Evolutionary conservation across 1,140 invertebrate species (phyloP).

Genomic region (Papilio machaon): DNA sequence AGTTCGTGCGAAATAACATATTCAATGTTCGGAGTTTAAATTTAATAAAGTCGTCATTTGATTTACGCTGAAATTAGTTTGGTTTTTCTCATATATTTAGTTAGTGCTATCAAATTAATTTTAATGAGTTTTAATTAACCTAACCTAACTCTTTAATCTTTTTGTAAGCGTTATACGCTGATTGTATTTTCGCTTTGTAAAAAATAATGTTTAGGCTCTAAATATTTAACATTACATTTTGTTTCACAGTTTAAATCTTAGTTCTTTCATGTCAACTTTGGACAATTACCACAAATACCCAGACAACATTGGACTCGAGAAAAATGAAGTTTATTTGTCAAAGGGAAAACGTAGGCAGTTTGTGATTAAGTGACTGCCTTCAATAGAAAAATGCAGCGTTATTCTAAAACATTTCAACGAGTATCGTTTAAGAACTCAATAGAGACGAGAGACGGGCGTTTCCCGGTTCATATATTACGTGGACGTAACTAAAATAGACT

Average conservation of each 20-base stretch:
- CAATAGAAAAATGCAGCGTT: constrained; percentile 18
- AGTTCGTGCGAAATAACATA: constrained; percentile 26
- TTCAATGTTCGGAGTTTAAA: background rate
- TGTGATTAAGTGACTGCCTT: constrained; percentile 9
- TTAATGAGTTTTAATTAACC: background rate
- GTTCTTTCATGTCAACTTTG: background rate
- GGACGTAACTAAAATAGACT: constrained; percentile 30
- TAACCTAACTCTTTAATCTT: too few species aligned
- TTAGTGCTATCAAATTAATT: background rate
- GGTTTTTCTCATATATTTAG: background rate
- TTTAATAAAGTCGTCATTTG: constrained; percentile 12
- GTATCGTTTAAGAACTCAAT: constrained; percentile 43
- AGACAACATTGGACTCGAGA: background rate
- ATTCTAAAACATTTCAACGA: constrained; percentile 18
- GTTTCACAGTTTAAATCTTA: too few species aligned
- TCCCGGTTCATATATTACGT: constrained; percentile 27
- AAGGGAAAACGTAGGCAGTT: constrained; percentile 8
- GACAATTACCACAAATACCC: background rate
- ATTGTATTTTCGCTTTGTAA: too few species aligned
- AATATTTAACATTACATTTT: too few species aligned
- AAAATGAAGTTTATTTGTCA: background rate
- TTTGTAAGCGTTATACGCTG: too few species aligned
- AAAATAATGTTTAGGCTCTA: too few species aligned
- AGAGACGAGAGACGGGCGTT: constrained; percentile 32
- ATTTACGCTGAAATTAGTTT: background rate